Base-by-base conservation (phyloP, 2,888 invertebrate genomes). In the Habroteleia sp. region DNA sequence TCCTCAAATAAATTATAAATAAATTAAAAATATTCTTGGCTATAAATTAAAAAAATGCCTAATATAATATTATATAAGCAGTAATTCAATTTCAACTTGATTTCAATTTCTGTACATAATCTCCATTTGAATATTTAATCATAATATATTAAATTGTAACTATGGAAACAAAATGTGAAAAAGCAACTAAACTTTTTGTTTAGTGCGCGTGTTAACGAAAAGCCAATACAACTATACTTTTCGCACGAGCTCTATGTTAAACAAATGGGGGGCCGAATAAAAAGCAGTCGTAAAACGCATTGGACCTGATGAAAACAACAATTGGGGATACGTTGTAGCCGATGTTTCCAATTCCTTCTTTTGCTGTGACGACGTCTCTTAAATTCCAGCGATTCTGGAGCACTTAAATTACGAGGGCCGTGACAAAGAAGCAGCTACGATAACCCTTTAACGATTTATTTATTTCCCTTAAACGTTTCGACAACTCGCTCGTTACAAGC, bases 351-450 rank as follows among this genome's bases (percentile, higher is more conserved):
- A 46, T 35, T 54, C 42, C 31, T 62, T 11, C 23, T 8, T 39
- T 44, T 27, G 13, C 14, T 17, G 46, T 46, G 66, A 58, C 63
- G 41, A 29, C 52, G 14, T 25, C 63, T 68, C 66, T 68, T 56
- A 68, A 68, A 72, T 72, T 76, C 73, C 63, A 65, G 41, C 71
- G 76, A 75, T 80, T 60, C 58, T 62, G 37, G 63, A 65, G 48
- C 79, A 75, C 77, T 82, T 81, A 82, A 82, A 83, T 82, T 80
- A 82, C 79, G 72, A 74, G 65, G 77, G 71, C 76, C 74, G 74
- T 50, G 56, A 76, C 72, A 76, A 82, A 80, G 79, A 79, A 77
- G 66, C 77, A 77, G 80, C 79, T 74, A 65, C 78, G 81, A 78
- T 81, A 81, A 81, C 81, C 79, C 76, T 77, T 75, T 77, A 79